Evolutionary conservation across 2,888 invertebrate species (phyloP).

Genomic region (Germaria angustata): DNA sequence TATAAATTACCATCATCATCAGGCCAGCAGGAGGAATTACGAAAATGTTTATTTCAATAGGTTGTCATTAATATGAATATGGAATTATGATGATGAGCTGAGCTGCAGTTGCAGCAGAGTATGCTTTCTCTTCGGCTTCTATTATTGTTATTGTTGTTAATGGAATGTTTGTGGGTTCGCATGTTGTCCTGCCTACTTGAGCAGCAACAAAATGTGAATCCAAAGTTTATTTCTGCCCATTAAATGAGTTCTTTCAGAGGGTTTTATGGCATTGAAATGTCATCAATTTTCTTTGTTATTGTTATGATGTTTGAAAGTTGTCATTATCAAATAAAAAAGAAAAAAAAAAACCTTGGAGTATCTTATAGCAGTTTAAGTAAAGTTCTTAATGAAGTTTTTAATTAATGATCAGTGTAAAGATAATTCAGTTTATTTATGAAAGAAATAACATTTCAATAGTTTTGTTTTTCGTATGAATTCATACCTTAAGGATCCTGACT

Average conservation of each 20-base stretch:
- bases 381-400: constrained; percentile 42
- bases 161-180: background rate
- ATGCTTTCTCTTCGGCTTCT: background rate
- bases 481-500: too few relatives aligned
- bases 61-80: constrained; percentile 39
- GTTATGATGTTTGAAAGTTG: constrained; percentile 35
- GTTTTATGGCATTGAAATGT: constrained; percentile 29
- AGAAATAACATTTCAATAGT: too few relatives aligned
- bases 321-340: constrained; percentile 16
- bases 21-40: background rate
- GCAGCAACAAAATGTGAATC: background rate
- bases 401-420: constrained; percentile 1
- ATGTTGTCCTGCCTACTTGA: background rate
- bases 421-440: too few relatives aligned
- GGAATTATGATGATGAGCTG: constrained; percentile 45
- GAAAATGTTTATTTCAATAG: constrained; percentile 9
- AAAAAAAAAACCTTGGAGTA: background rate
- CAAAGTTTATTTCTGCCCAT: constrained; percentile 15
- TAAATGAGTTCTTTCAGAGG: background rate
- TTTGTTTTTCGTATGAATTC: too few relatives aligned
- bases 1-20: background rate
- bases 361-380: background rate
- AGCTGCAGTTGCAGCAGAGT: background rate
- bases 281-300: constrained; percentile 53
- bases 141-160: too few relatives aligned